These are phyloP conservation scores for Drosophila sproati DNA, from an alignment of 1,140 invertebrate species.

Conservation along the genomic window DNA sequence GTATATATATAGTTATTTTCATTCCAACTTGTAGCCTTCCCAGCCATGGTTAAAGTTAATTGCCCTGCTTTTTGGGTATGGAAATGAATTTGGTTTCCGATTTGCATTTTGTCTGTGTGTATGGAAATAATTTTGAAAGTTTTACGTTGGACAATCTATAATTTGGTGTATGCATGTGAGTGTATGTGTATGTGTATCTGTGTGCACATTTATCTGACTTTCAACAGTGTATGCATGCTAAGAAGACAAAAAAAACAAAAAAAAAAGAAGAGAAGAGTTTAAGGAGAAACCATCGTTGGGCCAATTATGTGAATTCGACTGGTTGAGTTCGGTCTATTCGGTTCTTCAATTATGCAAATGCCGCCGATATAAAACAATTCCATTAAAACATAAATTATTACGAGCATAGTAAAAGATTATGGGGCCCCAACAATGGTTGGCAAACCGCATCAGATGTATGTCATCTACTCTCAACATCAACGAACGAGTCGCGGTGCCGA, in stretches of 20 bases:
- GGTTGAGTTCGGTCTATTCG: slow-evolving; percentile 36
- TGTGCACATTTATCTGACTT: slow-evolving; percentile 36
- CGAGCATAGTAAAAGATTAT: slow-evolving; percentile 8
- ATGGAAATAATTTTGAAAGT: slow-evolving; percentile 33
- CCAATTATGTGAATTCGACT: slow-evolving; percentile 28
- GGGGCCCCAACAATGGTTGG: background rate
- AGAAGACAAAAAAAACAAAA: background rate
- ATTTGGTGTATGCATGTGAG: slow-evolving; percentile 15
- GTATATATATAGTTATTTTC: background rate
- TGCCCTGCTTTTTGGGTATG: slow-evolving; percentile 28
- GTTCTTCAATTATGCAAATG: slow-evolving; percentile 62
- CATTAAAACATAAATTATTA: slow-evolving; percentile 38
- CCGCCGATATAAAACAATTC: slow-evolving; percentile 31
- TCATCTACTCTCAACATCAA: background rate
- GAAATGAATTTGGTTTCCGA: slow-evolving; percentile 28
- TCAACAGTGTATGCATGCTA: slow-evolving; percentile 22
- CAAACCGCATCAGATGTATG: slow-evolving; percentile 10
- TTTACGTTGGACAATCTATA: slow-evolving; percentile 15
- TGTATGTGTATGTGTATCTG: slow-evolving; percentile 5
- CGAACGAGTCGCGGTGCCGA: background rate
- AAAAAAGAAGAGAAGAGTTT: background rate
- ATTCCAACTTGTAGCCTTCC: background rate
- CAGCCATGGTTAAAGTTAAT: slow-evolving; percentile 29
- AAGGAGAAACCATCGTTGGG: background rate
- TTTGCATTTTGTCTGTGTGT: slow-evolving; percentile 34